Conservation (phyloP, 2,888 invertebrate genomes). For the Heterodera filipjevi region DNA sequence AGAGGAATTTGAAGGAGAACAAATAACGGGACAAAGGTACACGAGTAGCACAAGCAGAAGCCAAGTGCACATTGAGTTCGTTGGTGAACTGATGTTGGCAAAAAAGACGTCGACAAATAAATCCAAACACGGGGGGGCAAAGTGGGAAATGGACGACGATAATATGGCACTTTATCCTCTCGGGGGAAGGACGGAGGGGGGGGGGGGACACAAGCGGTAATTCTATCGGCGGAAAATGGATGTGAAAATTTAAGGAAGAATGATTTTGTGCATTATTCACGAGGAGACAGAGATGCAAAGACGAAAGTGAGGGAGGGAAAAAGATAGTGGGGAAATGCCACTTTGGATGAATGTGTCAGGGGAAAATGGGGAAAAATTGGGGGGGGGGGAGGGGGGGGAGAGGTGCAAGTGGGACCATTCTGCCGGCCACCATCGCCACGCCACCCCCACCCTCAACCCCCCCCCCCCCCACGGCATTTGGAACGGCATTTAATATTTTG, state of each 20-base stretch:
- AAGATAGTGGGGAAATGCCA: not conserved
- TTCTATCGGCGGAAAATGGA: conserved; percentile 18
- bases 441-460: no score
- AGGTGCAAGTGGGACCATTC: not conserved
- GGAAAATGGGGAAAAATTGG: not conserved
- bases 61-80: no score
- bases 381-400: not conserved
- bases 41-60: not conserved
- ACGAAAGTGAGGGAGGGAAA: not conserved
- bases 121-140: not conserved
- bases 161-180: not conserved
- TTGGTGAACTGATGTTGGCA: not conserved
- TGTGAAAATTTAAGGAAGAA: conserved; percentile 21
- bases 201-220: not conserved
- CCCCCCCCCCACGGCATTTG: no score
- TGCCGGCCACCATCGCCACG: not conserved
- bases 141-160: not conserved
- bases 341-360: not conserved
- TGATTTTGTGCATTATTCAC: conserved; percentile 22
- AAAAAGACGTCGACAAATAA: not conserved
- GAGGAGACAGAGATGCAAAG: not conserved
- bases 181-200: not conserved
- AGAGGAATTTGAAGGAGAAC: not conserved
- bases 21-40: not conserved
- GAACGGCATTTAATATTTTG: not conserved